These are phyloP conservation scores for Mixornis gularis DNA, from an alignment of 2,113 vertebrate species.

Conservation along the genomic window DNA sequence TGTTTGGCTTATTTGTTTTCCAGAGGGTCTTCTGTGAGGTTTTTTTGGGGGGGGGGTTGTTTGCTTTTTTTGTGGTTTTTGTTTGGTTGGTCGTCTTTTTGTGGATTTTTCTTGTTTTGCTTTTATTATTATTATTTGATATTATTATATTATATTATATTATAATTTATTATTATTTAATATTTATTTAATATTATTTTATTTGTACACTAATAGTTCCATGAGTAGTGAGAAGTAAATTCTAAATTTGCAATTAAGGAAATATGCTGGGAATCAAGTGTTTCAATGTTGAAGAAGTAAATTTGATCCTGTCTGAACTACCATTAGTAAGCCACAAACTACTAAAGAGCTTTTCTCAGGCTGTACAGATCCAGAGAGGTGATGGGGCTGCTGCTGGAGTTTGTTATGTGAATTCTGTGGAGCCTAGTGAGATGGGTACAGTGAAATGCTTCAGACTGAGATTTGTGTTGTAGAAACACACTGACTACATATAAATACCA, in stretches of 20 bases:
- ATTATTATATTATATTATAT: too few species aligned
- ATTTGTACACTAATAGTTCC: not conserved
- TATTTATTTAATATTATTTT: not conserved
- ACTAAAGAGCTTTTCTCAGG: not conserved
- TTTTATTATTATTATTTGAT: not conserved
- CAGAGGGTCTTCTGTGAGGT: fast-evolving
- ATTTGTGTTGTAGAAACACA: not conserved
- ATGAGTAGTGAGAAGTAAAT: not conserved
- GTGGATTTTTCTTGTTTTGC: fast-evolving
- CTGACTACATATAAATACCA: not conserved
- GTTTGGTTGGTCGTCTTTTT: not conserved
- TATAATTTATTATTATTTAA: too few species aligned
- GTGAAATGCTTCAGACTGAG: not conserved
- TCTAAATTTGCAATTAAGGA: not conserved
- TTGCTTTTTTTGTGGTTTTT: not conserved
- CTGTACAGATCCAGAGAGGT: not conserved
- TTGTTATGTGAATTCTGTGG: not conserved
- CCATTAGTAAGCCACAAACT: not conserved
- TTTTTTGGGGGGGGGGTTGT: not conserved
- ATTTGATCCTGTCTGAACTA: not conserved
- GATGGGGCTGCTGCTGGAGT: not conserved
- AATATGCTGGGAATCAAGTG: not conserved
- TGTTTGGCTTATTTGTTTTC: not conserved
- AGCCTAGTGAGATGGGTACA: not conserved
- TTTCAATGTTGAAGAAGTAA: not conserved